phyloP scores from a whole-genome alignment of 2,888 invertebrate genomes.

The Tryphoninae sp. region DNA sequence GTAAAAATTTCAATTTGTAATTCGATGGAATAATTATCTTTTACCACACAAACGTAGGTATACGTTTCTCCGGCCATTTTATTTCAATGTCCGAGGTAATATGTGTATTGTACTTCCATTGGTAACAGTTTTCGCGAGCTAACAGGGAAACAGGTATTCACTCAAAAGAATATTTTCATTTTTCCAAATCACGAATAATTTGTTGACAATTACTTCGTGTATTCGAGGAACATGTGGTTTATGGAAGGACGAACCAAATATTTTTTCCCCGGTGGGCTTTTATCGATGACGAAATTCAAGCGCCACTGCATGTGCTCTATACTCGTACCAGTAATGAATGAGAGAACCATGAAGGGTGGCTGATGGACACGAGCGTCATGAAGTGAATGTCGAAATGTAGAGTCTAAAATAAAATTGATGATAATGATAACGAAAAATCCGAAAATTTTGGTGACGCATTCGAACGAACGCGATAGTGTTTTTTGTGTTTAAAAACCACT shows the following conservation, averaged over 20 bases:
- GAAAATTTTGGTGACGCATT: not conserved
- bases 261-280: not conserved
- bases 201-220: constrained; percentile 1
- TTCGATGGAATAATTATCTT: constrained; percentile 18
- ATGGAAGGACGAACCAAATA: not conserved
- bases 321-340: not conserved
- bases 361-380: not conserved
- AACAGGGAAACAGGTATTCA: no score
- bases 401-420: not conserved
- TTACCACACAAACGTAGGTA: not conserved
- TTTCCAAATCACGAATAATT: not conserved
- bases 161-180: not conserved
- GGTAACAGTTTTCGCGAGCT: not conserved
- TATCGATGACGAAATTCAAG: not conserved
- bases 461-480: not conserved
- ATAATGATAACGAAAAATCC: not conserved
- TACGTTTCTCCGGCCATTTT: not conserved
- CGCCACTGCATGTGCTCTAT: not conserved
- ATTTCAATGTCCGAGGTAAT: not conserved
- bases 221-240: not conserved
- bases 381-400: not conserved
- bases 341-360: not conserved
- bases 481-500: not conserved
- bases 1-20: not conserved
- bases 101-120: constrained; percentile 10